These are phyloP conservation scores for Hiodon alosoides DNA, from an alignment of 2,113 vertebrate genomes.

Conservation along the genomic window DNA sequence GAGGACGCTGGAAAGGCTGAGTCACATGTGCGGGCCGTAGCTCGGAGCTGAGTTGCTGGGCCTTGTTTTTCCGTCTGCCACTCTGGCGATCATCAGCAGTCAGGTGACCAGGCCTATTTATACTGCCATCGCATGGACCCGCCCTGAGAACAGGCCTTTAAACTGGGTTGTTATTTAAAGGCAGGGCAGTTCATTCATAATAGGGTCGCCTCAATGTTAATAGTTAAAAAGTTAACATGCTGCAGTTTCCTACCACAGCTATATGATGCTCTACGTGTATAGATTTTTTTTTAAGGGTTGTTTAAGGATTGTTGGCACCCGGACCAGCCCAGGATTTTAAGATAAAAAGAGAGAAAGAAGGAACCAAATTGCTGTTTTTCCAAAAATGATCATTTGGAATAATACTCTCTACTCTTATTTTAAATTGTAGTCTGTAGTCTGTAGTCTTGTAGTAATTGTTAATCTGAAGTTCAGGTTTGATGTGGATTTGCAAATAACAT, in stretches of 20 bases:
- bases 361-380: neutral
- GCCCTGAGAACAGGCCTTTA: constrained; percentile 12
- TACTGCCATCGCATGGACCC: neutral
- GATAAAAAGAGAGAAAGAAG: neutral
- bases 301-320: too few relatives aligned
- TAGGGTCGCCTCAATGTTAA: too few relatives aligned
- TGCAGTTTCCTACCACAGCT: too few relatives aligned
- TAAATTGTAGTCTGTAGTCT: constrained; percentile 3
- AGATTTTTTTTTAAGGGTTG: too few relatives aligned
- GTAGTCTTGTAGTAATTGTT: neutral
- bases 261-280: too few relatives aligned
- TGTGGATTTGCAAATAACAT: too few relatives aligned
- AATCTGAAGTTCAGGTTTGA: too few relatives aligned
- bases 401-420: neutral
- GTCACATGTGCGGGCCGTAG: constrained; percentile 19
- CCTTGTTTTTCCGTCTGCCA: constrained; percentile 22
- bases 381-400: neutral
- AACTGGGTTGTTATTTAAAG: constrained; percentile 27
- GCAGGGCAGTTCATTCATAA: too few relatives aligned
- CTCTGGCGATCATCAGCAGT: constrained; percentile 25
- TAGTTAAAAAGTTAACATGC: too few relatives aligned
- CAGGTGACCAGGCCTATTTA: constrained; percentile 55
- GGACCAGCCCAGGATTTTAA: neutral
- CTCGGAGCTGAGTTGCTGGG: neutral
- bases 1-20: constrained; percentile 25